Percentiles rank a stretch among this genome's conserved stretches.
Conservation (phyloP, 2,113 vertebrate genomes). For the Gallinago jamesoni region DNA sequence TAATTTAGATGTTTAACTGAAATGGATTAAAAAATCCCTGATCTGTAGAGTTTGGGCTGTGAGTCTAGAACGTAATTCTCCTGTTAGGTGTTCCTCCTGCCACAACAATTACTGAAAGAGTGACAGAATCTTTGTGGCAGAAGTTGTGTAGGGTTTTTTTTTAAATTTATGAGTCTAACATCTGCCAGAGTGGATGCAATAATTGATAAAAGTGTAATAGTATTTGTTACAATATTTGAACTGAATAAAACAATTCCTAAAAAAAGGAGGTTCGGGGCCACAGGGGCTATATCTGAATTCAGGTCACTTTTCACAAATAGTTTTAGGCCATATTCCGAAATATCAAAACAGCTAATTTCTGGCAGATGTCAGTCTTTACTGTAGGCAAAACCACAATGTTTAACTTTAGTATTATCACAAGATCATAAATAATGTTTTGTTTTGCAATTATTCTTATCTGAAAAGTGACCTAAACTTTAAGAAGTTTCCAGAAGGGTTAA, state of each 20-base stretch:
- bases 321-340: not conserved
- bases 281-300: not conserved
- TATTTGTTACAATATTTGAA: not conserved
- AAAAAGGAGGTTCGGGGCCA: not conserved
- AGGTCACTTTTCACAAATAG: not conserved
- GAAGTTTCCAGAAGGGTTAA: not conserved
- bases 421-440: not conserved
- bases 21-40: not conserved
- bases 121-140: not conserved
- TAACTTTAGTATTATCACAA: not conserved
- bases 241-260: not conserved
- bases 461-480: not conserved
- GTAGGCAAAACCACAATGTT: not conserved
- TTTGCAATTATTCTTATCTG: not conserved
- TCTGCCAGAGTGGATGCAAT: not conserved
- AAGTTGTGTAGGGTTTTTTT: fast-evolving
- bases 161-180: not conserved
- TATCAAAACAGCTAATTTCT: not conserved
- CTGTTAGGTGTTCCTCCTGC: not conserved
- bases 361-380: not conserved
- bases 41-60: not conserved
- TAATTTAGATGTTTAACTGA: not conserved
- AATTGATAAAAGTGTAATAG: not conserved
- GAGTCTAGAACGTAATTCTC: not conserved
- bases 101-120: not conserved